phyloP scores from a whole-genome alignment of 1,140 invertebrate genomes.

The Cardiocondyla obscurior region DNA sequence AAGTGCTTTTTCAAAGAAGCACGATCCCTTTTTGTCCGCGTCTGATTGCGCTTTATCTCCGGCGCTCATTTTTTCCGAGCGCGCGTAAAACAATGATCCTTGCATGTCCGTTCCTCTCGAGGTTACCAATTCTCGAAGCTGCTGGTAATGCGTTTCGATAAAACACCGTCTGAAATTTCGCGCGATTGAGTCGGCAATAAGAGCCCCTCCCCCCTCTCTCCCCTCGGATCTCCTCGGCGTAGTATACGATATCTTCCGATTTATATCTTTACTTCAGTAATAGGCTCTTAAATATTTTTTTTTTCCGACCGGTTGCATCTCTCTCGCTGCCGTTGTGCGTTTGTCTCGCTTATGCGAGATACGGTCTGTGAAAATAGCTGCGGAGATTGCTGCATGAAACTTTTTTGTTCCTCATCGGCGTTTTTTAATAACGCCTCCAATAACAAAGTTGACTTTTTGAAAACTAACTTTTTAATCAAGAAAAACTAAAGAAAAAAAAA shows the following conservation, averaged over 20 bases:
- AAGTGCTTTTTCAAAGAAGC: not conserved
- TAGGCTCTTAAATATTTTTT: slow-evolving; percentile 25
- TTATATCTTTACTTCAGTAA: slow-evolving; percentile 26
- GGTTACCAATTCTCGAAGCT: slow-evolving; percentile 13
- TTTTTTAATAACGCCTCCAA: not conserved
- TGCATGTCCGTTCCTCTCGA: slow-evolving; percentile 8
- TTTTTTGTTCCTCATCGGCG: not conserved
- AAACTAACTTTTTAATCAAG: not conserved
- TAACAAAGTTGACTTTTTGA: slow-evolving; percentile 1
- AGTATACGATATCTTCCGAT: slow-evolving; percentile 4
- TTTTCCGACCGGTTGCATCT: slow-evolving; percentile 2
- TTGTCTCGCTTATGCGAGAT: not conserved
- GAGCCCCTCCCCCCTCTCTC: not conserved
- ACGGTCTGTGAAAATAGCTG: not conserved
- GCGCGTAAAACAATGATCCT: slow-evolving; percentile 18
- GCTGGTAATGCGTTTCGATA: slow-evolving; percentile 39
- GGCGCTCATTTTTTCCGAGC: not conserved
- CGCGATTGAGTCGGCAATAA: slow-evolving; percentile 23
- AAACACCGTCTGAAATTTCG: slow-evolving; percentile 41
- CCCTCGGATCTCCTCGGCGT: not conserved
- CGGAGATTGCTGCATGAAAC: not conserved
- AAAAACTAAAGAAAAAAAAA: not conserved
- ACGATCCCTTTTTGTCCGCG: not conserved
- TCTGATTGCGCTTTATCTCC: not conserved
- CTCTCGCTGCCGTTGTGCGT: not conserved